Evolutionary conservation across 1,140 invertebrate species (phyloP).

Genomic region (Leucophenga varia): DNA sequence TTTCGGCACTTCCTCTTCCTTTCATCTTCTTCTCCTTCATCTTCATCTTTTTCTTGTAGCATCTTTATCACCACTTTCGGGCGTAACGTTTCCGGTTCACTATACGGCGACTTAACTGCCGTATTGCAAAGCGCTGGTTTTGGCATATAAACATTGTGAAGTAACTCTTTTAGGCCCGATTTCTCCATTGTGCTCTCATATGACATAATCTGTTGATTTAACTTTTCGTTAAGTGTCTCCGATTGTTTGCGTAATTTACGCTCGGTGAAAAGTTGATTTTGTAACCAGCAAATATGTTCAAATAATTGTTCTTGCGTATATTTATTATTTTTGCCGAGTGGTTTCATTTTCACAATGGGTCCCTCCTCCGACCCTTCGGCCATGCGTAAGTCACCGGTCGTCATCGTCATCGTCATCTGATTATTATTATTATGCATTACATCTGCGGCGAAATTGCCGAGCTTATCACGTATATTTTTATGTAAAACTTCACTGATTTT

Average conservation of each 20-base stretch:
- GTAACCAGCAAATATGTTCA: slow-evolving; percentile 31
- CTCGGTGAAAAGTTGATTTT: slow-evolving; percentile 45
- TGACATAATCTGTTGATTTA: slow-evolving; percentile 34
- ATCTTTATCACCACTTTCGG: background rate
- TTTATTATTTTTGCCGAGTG: slow-evolving; percentile 35
- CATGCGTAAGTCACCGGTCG: too few species aligned
- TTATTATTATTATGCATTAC: too few species aligned
- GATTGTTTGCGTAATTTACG: slow-evolving; percentile 43
- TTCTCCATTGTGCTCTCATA: slow-evolving; percentile 11
- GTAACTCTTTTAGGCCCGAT: slow-evolving; percentile 6
- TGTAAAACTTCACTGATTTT: slow-evolving; percentile 59
- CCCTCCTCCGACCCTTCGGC: too few species aligned
- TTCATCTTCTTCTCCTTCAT: background rate
- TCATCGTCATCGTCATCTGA: too few species aligned
- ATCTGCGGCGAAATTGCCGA: slow-evolving; percentile 57
- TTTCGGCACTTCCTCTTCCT: background rate
- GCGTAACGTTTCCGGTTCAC: too few species aligned
- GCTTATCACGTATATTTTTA: slow-evolving; percentile 59
- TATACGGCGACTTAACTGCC: too few species aligned
- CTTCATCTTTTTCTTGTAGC: slow-evolving; percentile 1
- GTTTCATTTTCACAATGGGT: slow-evolving; percentile 27
- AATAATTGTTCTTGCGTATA: slow-evolving; percentile 29
- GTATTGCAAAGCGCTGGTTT: too few species aligned
- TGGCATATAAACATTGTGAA: slow-evolving; percentile 7
- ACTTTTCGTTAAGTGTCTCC: slow-evolving; percentile 41